phyloP scores from a whole-genome alignment of 2,888 invertebrate genomes.

The Atethmia centrago region DNA sequence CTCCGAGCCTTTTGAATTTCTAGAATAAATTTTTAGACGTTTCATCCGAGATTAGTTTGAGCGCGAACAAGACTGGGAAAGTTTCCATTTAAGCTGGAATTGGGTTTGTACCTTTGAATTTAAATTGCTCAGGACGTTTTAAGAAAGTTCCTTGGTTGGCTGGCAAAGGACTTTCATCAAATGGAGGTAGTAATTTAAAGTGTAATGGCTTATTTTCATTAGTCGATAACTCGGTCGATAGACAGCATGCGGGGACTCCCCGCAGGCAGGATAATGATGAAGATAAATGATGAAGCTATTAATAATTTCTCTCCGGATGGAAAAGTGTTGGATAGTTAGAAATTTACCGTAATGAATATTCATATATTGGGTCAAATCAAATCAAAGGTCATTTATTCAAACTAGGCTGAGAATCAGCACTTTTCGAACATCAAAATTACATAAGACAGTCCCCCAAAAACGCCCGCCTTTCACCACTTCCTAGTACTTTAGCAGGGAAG shows the following conservation, averaged over 20 bases:
- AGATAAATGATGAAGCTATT: not conserved
- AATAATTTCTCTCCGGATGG: not conserved
- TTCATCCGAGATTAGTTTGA: constrained; percentile 41
- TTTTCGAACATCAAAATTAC: no score
- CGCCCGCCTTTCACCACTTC: no score
- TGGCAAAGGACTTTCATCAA: constrained; percentile 22
- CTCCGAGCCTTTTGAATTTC: constrained; percentile 60
- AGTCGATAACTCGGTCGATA: no score
- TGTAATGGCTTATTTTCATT: not conserved
- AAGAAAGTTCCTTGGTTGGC: not conserved
- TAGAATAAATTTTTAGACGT: constrained; percentile 46
- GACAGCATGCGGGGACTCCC: no score
- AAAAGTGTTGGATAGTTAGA: not conserved
- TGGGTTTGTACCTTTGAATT: constrained; percentile 47
- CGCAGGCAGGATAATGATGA: no score
- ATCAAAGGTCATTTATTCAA: no score
- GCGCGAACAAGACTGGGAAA: constrained; percentile 44
- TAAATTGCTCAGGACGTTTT: constrained; percentile 28
- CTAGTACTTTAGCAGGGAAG: no score
- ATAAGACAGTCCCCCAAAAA: no score
- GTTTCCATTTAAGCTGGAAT: constrained; percentile 43
- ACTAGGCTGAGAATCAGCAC: no score
- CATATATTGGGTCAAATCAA: no score
- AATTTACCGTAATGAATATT: not conserved
- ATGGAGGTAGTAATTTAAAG: not conserved